Base-by-base conservation (phyloP, 2,888 invertebrate genomes). In the Tromatobia lineatoria region DNA sequence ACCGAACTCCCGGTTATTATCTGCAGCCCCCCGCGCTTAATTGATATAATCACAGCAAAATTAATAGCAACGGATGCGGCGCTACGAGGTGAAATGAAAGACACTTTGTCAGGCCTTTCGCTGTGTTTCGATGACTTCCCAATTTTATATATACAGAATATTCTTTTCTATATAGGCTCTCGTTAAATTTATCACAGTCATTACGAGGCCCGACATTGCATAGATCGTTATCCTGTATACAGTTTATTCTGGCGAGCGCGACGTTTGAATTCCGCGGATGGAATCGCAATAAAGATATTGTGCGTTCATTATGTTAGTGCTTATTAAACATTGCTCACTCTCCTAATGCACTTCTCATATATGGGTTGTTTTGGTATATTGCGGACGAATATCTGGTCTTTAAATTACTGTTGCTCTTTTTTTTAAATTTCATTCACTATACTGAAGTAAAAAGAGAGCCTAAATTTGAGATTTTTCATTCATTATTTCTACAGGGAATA, bases 21-120 rank as follows among this genome's bases (percentile, higher is more conserved):
- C 38, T 42, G 11, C 20, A 38, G 8, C 11, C 18, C 29, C 59
- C 42, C 42, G 23, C 77, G n/a, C 54, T 29, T 20, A 20, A 13
- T 20, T 29, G n/a, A n/a, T 10, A 29, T 47, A 71, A 71, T 54
- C 45, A 71, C 45, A 47, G 47, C 11, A 50, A 78, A 23, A 69
- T 64, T 52, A 42, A 61, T 25, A 10, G 4, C 1, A 25, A 23
- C 47, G 25, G 47, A 6, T 0, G 23, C 13, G 13, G 13, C 45
- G n/a, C 34, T 66, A 59, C 38, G 25, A 23, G 23, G 45, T 15
- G 8, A 13, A 20, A 64, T 4, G 25, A 34, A 47, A 59, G 47
- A 61, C 34, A 18, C 20, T 61, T 34, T 45, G 6, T 7, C 38
- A 57, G 54, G n/a, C 69, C 25, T 80, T 69, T 76, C 52, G 20